Conservation (phyloP, 1,140 invertebrate genomes). For the Lordiphosa mommai region DNA sequence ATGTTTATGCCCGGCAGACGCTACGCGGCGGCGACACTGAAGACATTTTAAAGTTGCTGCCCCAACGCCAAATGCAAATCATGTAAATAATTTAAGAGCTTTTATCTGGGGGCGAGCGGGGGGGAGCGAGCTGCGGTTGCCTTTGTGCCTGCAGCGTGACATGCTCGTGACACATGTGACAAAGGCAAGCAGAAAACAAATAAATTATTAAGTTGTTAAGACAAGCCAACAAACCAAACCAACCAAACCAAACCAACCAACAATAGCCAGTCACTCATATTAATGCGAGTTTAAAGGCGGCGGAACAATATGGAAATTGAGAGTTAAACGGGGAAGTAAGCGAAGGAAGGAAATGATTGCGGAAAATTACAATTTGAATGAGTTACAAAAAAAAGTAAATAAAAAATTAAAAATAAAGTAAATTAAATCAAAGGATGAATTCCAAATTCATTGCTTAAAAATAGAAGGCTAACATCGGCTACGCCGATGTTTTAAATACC, state of each 20-base stretch:
- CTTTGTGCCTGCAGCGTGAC: conserved; percentile 21
- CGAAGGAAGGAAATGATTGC: conserved; percentile 3
- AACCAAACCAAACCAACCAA: conserved; percentile 23
- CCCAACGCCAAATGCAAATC: conserved; percentile 64
- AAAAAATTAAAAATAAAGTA: background rate
- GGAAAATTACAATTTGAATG: background rate
- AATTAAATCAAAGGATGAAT: conserved; percentile 1
- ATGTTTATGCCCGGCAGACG: conserved; percentile 54
- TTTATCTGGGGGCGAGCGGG: background rate
- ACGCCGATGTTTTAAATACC: too few species aligned
- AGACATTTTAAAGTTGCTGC: conserved; percentile 57
- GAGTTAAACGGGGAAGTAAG: conserved; percentile 4
- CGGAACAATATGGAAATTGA: conserved; percentile 28
- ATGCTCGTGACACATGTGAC: conserved; percentile 55
- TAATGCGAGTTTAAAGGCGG: conserved; percentile 41
- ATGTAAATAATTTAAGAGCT: conserved; percentile 65
- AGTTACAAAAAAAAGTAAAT: background rate
- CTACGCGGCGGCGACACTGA: conserved; percentile 21
- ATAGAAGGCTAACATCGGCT: too few species aligned
- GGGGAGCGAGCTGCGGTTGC: conserved; percentile 3
- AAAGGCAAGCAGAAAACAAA: conserved; percentile 27
- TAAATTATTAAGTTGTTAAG: conserved; percentile 74
- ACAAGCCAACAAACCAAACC: conserved; percentile 11
- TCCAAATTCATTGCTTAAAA: too few species aligned
- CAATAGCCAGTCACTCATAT: conserved; percentile 51